These are phyloP conservation scores for Oryzias javanicus DNA, from an alignment of 2,113 vertebrate species.

Conservation along the genomic window DNA sequence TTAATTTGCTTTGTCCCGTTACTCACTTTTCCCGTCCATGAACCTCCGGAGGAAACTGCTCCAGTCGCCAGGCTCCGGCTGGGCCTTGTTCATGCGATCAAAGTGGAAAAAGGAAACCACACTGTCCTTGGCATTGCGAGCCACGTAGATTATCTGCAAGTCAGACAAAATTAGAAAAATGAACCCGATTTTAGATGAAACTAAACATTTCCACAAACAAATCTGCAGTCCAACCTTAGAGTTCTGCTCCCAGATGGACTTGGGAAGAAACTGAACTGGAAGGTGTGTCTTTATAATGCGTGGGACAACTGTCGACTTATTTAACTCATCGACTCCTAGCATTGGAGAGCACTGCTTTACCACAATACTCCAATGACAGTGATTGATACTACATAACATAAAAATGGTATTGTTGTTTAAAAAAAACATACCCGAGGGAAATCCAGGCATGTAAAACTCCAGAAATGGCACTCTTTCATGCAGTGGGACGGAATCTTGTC, in stretches of 20 bases:
- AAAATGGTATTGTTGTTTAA: background rate
- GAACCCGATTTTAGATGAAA: too few relatives aligned
- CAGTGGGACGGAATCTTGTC: constrained; percentile 2
- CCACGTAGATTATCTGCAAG: constrained; percentile 82
- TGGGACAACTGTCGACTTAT: constrained; percentile 8
- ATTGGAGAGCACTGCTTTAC: background rate
- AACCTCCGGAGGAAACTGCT: constrained; percentile 63
- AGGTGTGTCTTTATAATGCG: constrained; percentile 31
- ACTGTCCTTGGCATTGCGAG: constrained; percentile 86
- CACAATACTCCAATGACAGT: background rate
- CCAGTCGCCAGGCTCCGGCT: constrained; percentile 81
- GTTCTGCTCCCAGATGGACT: constrained; percentile 21
- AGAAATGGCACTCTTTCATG: constrained; percentile 20
- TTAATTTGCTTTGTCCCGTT: background rate
- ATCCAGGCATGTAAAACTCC: constrained; percentile 11
- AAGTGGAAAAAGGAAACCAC: constrained; percentile 87
- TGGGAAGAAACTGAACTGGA: constrained; percentile 23
- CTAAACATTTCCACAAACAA: too few relatives aligned
- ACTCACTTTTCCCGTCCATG: constrained; percentile 19
- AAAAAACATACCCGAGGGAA: constrained; percentile 2
- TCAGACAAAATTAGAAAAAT: background rate
- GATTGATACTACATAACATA: background rate
- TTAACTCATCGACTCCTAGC: constrained; percentile 16
- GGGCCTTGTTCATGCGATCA: constrained; percentile 78
- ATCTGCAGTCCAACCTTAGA: constrained; percentile 6